A percentile compares a stretch with the other conserved stretches of the same genome.
Evolutionary conservation across 2,113 vertebrate genomes (phyloP).

Genomic region (Gnathonemus echidnorhynchus): DNA sequence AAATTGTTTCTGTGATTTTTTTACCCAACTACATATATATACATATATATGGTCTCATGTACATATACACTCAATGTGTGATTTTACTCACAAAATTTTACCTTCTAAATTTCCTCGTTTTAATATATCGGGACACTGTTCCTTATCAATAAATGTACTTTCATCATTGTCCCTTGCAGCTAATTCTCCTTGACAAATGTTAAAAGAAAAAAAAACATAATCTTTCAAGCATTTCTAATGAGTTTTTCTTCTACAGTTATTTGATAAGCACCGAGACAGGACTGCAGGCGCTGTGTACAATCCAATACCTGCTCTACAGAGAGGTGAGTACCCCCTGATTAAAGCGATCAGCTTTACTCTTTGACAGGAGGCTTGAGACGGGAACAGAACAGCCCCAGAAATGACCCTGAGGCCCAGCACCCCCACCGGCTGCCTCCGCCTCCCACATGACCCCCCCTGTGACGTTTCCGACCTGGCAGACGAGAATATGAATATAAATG

Average conservation of each 20-base stretch:
- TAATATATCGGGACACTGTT: slow-evolving; percentile 37
- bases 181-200: slow-evolving; percentile 59
- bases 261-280: slow-evolving; percentile 68
- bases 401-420: neutral
- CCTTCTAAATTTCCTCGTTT: slow-evolving; percentile 40
- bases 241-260: slow-evolving; percentile 74
- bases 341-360: neutral
- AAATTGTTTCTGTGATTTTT: neutral
- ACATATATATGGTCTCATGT: neutral
- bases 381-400: neutral
- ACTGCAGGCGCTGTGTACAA: slow-evolving; percentile 61
- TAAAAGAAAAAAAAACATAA: slow-evolving; percentile 60
- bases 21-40: neutral
- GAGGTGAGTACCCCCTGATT: slow-evolving; percentile 49
- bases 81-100: slow-evolving; percentile 19
- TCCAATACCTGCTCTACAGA: slow-evolving; percentile 52
- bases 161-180: slow-evolving; percentile 50
- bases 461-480: neutral
- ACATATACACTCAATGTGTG: neutral
- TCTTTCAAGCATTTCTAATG: slow-evolving; percentile 75
- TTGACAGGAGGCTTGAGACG: neutral
- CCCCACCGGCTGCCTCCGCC: neutral
- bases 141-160: slow-evolving; percentile 55
- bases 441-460: neutral
- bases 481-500: neutral